These are phyloP conservation scores for Tupaia tana DNA, from an alignment of 2,113 vertebrate genomes.

Conservation along the genomic window DNA sequence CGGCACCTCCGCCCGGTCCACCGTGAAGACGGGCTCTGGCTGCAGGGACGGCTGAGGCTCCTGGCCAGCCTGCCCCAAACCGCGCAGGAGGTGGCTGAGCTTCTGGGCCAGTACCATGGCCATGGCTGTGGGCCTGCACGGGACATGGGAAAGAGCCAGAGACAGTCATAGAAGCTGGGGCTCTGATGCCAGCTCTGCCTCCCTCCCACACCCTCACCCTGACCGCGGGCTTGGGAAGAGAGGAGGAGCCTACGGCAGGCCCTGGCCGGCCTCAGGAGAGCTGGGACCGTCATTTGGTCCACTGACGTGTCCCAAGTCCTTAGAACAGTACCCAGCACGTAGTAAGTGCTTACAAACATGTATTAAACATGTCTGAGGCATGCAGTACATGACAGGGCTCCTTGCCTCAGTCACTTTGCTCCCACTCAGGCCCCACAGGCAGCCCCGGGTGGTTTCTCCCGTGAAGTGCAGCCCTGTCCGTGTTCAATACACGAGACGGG, in stretches of 20 bases:
- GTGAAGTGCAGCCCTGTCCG: neutral
- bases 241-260: neutral
- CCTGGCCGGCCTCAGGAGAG: neutral
- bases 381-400: neutral
- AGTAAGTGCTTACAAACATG: neutral
- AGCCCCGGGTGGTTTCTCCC: neutral
- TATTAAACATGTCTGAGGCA: neutral
- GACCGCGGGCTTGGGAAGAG: neutral
- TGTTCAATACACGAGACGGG: neutral
- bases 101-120: constrained; percentile 91
- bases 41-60: constrained; percentile 88
- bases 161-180: neutral
- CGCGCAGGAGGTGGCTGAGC: constrained; percentile 91
- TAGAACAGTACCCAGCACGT: neutral
- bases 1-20: constrained; percentile 92
- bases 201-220: neutral
- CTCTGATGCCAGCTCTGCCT: neutral
- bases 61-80: constrained; percentile 87
- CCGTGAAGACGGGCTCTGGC: constrained; percentile 89
- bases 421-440: neutral
- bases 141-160: constrained; percentile 57
- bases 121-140: constrained; percentile 83
- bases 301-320: neutral
- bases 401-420: neutral
- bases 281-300: neutral